These are phyloP conservation scores for Nephrotoma appendiculata DNA, from an alignment of 2,888 invertebrate genomes.

Conservation along the genomic window DNA sequence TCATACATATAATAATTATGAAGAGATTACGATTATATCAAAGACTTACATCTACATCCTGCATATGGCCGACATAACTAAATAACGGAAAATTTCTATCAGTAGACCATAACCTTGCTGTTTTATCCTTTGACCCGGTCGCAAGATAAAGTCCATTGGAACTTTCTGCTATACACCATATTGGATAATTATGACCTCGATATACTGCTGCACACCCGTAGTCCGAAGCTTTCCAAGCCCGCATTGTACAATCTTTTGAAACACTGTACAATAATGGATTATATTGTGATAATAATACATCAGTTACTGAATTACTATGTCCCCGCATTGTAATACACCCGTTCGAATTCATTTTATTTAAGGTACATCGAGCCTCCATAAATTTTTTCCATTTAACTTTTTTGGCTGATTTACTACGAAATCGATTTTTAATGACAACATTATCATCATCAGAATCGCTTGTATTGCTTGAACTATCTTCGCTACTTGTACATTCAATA, in stretches of 20 bases:
- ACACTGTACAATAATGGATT: constrained; percentile 50
- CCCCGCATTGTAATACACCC: constrained; percentile 51
- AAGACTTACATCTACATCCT: constrained; percentile 65
- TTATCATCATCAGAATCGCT: constrained; percentile 18
- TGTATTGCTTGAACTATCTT: constrained; percentile 3
- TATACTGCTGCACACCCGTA: constrained; percentile 55
- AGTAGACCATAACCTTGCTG: constrained; percentile 67
- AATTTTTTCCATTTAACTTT: constrained; percentile 16
- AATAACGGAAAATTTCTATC: constrained; percentile 71
- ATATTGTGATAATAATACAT: constrained; percentile 38
- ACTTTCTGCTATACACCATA: constrained; percentile 74
- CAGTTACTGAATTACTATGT: constrained; percentile 56
- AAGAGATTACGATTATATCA: background rate
- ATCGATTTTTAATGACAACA: constrained; percentile 10
- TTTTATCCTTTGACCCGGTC: constrained; percentile 77
- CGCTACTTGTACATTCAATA: constrained; percentile 6
- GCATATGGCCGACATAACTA: constrained; percentile 75
- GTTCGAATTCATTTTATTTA: constrained; percentile 35
- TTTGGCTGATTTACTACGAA: constrained; percentile 10
- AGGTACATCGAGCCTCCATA: constrained; percentile 13
- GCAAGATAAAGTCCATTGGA: constrained; percentile 64
- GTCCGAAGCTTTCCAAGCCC: constrained; percentile 58
- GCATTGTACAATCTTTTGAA: constrained; percentile 62
- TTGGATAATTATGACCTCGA: constrained; percentile 75
- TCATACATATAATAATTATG: constrained; percentile 5